Conservation (phyloP, 2,113 vertebrate species). For the Acrocephalus kingi region DNA sequence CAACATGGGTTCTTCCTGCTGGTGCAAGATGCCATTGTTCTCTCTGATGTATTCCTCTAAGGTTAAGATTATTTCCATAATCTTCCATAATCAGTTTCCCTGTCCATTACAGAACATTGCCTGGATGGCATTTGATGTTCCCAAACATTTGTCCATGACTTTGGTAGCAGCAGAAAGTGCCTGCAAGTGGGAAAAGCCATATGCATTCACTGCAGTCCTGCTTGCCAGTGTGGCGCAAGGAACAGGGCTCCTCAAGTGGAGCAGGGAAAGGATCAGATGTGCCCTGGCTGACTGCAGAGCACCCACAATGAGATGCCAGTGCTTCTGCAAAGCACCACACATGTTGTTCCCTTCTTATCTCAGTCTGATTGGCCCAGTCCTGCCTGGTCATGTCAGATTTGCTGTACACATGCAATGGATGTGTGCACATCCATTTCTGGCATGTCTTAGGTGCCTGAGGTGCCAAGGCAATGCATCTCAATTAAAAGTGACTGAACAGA, state of each 20-base stretch:
- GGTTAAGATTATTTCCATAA: background rate
- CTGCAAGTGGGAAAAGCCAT: background rate
- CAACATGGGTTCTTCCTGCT: background rate
- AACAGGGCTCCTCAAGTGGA: background rate
- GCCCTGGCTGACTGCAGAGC: background rate
- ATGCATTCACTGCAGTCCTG: accelerated
- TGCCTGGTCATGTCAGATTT: background rate
- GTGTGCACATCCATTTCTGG: background rate
- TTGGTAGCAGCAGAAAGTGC: background rate
- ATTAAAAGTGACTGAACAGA: background rate
- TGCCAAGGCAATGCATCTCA: background rate
- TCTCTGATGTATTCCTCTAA: background rate
- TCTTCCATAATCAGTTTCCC: too few species aligned
- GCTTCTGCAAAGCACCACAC: background rate
- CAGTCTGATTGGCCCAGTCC: background rate
- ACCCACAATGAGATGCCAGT: accelerated
- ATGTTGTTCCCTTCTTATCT: background rate
- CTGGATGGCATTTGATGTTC: background rate
- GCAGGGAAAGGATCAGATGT: background rate
- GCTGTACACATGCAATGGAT: accelerated
- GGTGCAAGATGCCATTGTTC: background rate
- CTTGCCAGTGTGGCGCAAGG: background rate
- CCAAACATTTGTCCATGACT: background rate
- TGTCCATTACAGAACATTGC: background rate
- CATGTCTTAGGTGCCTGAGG: background rate